Evolutionary conservation across 64 coral and sea anemone genomes (phyloP).

Genomic region (Orbicella faveolata): DNA sequence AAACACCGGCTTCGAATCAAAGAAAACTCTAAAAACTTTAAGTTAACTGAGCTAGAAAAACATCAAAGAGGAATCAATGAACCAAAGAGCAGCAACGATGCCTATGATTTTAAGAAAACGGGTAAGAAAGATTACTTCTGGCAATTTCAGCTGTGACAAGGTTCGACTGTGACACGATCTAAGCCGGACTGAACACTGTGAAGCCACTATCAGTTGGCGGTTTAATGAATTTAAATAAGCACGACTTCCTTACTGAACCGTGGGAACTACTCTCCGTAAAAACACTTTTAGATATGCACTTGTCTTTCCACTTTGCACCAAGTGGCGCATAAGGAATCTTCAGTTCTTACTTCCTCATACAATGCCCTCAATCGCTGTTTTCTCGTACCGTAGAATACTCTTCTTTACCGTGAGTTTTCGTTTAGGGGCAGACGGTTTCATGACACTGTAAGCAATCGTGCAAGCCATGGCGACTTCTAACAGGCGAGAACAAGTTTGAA

Average conservation of each 20-base stretch:
- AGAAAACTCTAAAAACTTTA: too few relatives aligned
- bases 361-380: background rate
- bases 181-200: background rate
- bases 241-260: background rate
- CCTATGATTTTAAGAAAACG: too few relatives aligned
- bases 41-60: too few relatives aligned
- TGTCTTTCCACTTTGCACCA: background rate
- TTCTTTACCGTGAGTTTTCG: background rate
- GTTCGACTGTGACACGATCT: background rate
- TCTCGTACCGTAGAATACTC: background rate
- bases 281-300: background rate
- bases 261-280: background rate
- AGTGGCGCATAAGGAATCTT: too few relatives aligned
- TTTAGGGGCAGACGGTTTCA: background rate
- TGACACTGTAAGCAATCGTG: conserved; percentile 48
- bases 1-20: too few relatives aligned
- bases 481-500: conserved; percentile 62
- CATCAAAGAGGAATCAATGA: too few relatives aligned
- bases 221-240: background rate
- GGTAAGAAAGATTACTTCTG: too few relatives aligned
- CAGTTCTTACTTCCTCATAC: too few relatives aligned
- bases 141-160: background rate
- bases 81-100: too few relatives aligned
- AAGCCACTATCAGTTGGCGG: background rate
- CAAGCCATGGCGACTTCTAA: conserved; percentile 51